Conservation (phyloP, 2,797 vertebrate genomes). For the Hippoglossus hippoglossus region DNA sequence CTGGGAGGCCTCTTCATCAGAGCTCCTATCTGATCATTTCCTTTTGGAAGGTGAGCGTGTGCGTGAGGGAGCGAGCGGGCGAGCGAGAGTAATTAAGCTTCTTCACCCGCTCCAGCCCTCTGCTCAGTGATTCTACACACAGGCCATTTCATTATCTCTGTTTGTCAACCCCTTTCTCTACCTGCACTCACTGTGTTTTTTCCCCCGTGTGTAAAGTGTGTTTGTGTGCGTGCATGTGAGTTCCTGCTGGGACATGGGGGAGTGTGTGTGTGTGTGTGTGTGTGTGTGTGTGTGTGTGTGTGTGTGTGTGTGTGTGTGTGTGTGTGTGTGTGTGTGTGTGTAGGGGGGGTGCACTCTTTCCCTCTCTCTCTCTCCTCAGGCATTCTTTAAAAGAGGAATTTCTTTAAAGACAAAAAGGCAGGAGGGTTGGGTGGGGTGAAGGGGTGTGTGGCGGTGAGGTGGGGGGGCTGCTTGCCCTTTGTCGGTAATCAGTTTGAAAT, state of each 20-base stretch:
- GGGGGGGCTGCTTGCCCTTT: constrained; percentile 71
- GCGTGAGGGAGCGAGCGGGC: constrained; percentile 14
- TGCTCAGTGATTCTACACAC: constrained; percentile 32
- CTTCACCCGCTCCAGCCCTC: constrained; percentile 31
- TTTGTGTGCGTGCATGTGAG: constrained; percentile 33
- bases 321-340: neutral
- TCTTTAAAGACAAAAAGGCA: constrained; percentile 83
- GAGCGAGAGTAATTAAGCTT: constrained; percentile 56
- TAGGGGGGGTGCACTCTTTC: too few species aligned
- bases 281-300: neutral
- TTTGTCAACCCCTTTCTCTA: constrained; percentile 58
- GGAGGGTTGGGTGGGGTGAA: constrained; percentile 62
- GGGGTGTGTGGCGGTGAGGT: constrained; percentile 50
- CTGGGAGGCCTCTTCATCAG: constrained; percentile 72
- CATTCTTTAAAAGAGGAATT: constrained; percentile 83
- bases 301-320: neutral
- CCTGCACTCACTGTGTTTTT: constrained; percentile 44
- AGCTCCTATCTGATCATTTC: constrained; percentile 73
- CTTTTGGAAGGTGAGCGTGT: constrained; percentile 51
- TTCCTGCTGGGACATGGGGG: constrained; percentile 63
- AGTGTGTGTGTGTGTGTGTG: neutral
- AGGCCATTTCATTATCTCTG: constrained; percentile 53
- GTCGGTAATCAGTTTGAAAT: constrained; percentile 78
- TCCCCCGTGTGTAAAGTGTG: neutral
- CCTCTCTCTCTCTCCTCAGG: constrained; percentile 57